These are phyloP conservation scores for Eulemur albifrons DNA, from an alignment of 2,797 vertebrate genomes.

Conservation along the genomic window DNA sequence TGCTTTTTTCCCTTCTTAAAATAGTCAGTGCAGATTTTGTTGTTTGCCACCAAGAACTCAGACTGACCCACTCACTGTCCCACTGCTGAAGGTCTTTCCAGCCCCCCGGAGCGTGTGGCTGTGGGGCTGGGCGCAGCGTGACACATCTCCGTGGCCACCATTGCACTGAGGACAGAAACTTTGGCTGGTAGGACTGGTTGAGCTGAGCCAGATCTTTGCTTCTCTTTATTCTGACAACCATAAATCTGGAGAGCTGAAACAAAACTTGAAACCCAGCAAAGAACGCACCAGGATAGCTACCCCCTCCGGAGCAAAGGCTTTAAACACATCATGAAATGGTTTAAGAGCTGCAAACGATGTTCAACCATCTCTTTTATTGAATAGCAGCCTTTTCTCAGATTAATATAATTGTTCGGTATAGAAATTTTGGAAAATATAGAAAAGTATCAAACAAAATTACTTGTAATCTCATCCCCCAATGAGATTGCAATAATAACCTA, in stretches of 20 bases:
- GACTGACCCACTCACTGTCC: background rate
- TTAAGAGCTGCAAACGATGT: background rate
- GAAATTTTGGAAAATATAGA: background rate
- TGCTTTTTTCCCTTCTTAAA: conserved; percentile 21
- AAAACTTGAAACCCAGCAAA: background rate
- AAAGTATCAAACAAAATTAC: background rate
- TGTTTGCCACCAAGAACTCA: background rate
- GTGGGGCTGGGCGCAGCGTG: background rate
- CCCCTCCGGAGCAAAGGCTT: background rate
- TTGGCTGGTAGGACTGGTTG: background rate
- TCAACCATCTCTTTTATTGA: background rate
- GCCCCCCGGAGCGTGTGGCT: background rate
- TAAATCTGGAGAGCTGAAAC: background rate
- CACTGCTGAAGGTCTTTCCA: background rate
- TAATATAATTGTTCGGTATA: background rate
- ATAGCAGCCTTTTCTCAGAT: background rate
- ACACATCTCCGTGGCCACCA: no score
- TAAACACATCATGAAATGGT: background rate
- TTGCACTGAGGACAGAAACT: background rate
- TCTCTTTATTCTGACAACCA: background rate
- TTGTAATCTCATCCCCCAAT: background rate
- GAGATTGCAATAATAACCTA: background rate
- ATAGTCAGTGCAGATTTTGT: background rate
- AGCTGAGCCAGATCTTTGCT: background rate
- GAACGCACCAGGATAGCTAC: background rate